Evolutionary conservation across 2,797 vertebrate species (phyloP), one percentile per base, ranked within the genome.

Genomic region (Taenioides sp.): DNA sequence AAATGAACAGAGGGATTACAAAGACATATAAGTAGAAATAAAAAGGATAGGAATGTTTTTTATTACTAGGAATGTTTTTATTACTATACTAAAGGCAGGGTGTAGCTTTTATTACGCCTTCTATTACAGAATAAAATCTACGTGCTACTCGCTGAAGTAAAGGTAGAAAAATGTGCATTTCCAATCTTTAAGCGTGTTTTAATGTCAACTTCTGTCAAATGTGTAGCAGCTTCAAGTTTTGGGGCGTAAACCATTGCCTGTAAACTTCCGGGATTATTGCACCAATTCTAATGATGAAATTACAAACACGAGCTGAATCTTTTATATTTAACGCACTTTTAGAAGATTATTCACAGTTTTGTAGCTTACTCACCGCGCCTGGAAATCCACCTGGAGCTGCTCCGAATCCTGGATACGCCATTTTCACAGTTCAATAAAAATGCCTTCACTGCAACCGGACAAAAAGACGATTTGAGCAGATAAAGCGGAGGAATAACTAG

Each of bases 331-430:
- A 6, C n/a, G 7, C 37, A 23, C 10, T 58, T 68, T 23, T 2
- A 18, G 5, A 7, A 4, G 7, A 18, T 1, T 17, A 17, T 60
- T 61, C 58, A 64, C 4, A 23, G n/a, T 64, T 0, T 18, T 1
- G 16, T 18, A 0, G 18, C 0, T 4, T 73, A 72, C 83, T 82
- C 81, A 92, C 91, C 87, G 68, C 80, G 73, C 79, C 86, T 4
- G 84, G 83, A 23, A 71, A 67, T 58, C 87, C 89, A 0, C 81
- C 87, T 0, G 74, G 80, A 0, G 74, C 77, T 0, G 69, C 88
- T 0, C 93, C 92, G 50, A 91, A 93, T 43, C 93, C 92, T 3
- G 65, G 84, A 72, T 27, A 92, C 0, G 80, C 90, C 92, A 94
- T 93, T 25, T 61, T 40, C 34, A 64, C 62, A 14, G 22, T 20